Percentiles rank a stretch among this genome's conserved stretches.
Evolutionary conservation across 2,113 vertebrate species (phyloP).

Genomic region (Heterocephalus glaber): DNA sequence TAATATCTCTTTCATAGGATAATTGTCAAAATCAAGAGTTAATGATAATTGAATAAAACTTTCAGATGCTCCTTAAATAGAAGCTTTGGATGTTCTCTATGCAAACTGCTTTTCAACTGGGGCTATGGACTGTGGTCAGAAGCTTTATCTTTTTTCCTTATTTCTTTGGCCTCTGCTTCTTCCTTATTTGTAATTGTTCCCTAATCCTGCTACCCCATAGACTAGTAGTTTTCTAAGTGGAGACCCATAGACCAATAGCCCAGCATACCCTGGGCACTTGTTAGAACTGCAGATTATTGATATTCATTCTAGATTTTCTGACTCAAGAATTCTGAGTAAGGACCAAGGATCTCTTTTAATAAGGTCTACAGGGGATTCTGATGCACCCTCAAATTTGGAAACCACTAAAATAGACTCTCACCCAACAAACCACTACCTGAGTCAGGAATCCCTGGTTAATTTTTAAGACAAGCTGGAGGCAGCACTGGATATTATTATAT

Average conservation of each 20-base stretch:
- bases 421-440: not conserved
- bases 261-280: not conserved
- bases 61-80: not conserved
- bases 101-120: not conserved
- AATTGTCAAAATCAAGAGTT: not conserved
- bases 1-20: not conserved
- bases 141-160: not conserved
- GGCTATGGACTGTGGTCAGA: not conserved
- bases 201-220: not conserved
- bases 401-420: not conserved
- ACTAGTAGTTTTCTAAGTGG: not conserved
- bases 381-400: not conserved
- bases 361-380: not conserved
- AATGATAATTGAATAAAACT: not conserved
- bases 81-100: not conserved
- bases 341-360: not conserved
- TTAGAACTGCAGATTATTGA: conserved; percentile 32
- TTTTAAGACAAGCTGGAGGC: not conserved
- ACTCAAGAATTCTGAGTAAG: not conserved
- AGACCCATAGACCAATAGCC: not conserved
- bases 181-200: not conserved
- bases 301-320: not conserved
- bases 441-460: not conserved
- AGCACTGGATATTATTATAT: not conserved
- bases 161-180: not conserved